These are phyloP conservation scores for Psilopsiagon aymara DNA, from an alignment of 2,113 vertebrate genomes.

Conservation along the genomic window DNA sequence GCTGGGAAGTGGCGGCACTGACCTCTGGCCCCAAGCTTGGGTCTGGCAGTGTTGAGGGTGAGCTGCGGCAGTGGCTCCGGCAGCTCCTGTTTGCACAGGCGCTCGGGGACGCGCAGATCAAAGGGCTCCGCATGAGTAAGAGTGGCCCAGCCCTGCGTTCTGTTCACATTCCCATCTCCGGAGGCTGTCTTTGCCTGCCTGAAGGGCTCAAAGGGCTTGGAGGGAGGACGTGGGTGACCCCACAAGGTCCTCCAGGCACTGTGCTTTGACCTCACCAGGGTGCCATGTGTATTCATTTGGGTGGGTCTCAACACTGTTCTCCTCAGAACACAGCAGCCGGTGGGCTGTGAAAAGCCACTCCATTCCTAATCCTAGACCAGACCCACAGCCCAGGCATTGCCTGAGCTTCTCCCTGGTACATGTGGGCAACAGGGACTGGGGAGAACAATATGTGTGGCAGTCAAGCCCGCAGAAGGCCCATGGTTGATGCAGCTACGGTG, in stretches of 20 bases:
- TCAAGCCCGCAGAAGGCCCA: not conserved
- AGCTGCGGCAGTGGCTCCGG: slow-evolving; percentile 17
- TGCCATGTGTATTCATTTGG: not conserved
- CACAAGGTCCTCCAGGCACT: not conserved
- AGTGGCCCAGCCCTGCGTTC: slow-evolving; percentile 18
- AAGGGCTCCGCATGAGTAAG: slow-evolving; percentile 56
- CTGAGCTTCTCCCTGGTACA: not conserved
- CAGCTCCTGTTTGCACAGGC: slow-evolving; percentile 65
- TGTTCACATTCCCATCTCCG: slow-evolving; percentile 39
- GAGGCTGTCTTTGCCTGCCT: slow-evolving; percentile 49
- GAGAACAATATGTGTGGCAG: not conserved
- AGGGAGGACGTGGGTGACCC: not conserved
- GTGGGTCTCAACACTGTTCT: not conserved
- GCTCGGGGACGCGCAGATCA: slow-evolving; percentile 52
- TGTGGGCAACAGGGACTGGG: accelerated
- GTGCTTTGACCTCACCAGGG: not conserved
- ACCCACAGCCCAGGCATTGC: not conserved
- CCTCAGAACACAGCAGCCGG: accelerated
- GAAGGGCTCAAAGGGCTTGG: not conserved
- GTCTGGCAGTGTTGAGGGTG: not conserved
- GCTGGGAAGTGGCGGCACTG: not conserved
- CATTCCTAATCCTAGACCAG: not conserved
- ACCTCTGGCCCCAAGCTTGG: slow-evolving; percentile 54
- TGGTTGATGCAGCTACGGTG: accelerated
- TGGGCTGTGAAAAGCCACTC: not conserved